These are phyloP conservation scores for Orussus abietinus DNA, from an alignment of 1,140 invertebrate genomes.

Conservation along the genomic window DNA sequence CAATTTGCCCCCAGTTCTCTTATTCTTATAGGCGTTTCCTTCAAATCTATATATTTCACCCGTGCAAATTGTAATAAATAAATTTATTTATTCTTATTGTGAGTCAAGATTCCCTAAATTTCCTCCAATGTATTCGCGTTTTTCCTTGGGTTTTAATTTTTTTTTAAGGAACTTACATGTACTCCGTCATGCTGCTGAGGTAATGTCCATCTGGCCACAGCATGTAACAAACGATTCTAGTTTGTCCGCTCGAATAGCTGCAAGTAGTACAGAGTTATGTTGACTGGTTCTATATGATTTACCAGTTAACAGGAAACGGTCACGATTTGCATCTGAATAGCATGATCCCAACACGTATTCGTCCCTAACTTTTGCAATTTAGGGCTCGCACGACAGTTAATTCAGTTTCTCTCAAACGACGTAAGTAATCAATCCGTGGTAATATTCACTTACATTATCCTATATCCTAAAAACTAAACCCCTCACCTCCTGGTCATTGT, in stretches of 20 bases:
- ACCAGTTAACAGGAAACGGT: no score
- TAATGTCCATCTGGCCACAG: slow-evolving; percentile 65
- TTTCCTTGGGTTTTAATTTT: no score
- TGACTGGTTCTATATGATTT: no score
- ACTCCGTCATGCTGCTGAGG: slow-evolving; percentile 55
- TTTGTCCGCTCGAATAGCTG: slow-evolving; percentile 56
- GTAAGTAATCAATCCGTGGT: neutral
- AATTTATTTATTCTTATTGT: slow-evolving; percentile 16
- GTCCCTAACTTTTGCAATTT: neutral
- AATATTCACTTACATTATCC: slow-evolving; percentile 2
- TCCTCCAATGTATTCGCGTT: no score
- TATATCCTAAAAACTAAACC: slow-evolving; percentile 7
- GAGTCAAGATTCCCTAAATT: no score
- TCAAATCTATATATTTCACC: neutral
- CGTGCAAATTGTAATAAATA: slow-evolving; percentile 4
- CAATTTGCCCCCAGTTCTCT: no score
- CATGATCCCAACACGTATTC: neutral
- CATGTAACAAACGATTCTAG: slow-evolving; percentile 59
- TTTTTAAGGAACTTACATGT: slow-evolving; percentile 59
- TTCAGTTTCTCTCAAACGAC: neutral
- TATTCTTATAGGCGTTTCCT: neutral
- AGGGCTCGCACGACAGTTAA: neutral
- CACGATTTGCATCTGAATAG: slow-evolving; percentile 5
- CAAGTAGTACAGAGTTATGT: slow-evolving; percentile 16
- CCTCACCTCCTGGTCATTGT: slow-evolving; percentile 70